These are phyloP conservation scores for Gambusia affinis DNA, from an alignment of 2,113 vertebrate species.

Conservation along the genomic window DNA sequence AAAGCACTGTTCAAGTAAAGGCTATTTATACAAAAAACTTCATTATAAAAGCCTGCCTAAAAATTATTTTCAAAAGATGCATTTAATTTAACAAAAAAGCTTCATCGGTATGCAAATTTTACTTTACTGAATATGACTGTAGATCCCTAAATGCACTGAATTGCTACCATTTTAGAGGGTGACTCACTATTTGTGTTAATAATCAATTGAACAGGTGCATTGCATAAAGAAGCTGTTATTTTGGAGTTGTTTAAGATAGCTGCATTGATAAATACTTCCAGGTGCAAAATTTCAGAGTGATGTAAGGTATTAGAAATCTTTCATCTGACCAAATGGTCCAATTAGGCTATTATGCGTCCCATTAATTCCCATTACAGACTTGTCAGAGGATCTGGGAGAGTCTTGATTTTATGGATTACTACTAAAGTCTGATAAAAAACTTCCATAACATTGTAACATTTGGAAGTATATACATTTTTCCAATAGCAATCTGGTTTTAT, in stretches of 20 bases:
- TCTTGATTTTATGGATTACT: background rate
- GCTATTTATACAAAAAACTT: too few species aligned
- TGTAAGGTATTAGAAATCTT: slow-evolving; percentile 54
- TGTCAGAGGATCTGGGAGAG: slow-evolving; percentile 33
- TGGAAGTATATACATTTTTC: slow-evolving; percentile 40
- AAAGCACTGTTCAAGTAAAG: too few species aligned
- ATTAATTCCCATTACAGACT: slow-evolving; percentile 64
- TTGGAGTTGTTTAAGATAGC: slow-evolving; percentile 29
- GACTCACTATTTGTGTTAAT: too few species aligned
- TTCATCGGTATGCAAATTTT: too few species aligned
- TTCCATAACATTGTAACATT: slow-evolving; percentile 34
- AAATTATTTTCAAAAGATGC: too few species aligned
- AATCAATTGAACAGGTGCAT: too few species aligned
- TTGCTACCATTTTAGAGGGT: too few species aligned
- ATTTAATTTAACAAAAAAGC: too few species aligned
- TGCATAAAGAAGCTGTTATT: too few species aligned
- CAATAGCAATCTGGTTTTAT: slow-evolving; percentile 43
- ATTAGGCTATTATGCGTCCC: slow-evolving; percentile 29
- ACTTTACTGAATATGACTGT: too few species aligned
- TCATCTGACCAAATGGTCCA: slow-evolving; percentile 42
- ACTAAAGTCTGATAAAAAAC: background rate
- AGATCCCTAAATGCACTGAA: too few species aligned
- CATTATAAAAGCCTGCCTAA: too few species aligned
- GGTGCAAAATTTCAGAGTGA: slow-evolving; percentile 54
- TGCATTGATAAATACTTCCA: slow-evolving; percentile 51